Conservation (phyloP, 2,888 invertebrate genomes). For the Phoenoteleia sp. region DNA sequence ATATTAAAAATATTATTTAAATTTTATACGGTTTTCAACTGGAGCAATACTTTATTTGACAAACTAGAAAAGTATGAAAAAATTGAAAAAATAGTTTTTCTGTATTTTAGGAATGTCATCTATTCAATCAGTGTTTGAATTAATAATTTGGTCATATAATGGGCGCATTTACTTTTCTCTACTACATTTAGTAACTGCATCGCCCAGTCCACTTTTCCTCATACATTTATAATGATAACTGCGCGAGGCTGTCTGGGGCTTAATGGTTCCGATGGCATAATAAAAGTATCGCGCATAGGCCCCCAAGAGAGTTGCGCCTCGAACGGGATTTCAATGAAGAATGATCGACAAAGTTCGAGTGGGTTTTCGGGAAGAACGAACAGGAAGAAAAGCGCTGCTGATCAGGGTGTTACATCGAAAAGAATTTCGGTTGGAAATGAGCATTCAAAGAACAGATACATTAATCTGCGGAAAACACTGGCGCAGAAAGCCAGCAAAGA, state of each 20-base stretch:
- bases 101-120: too few species aligned
- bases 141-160: too few species aligned
- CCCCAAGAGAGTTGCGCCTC: constrained; percentile 32
- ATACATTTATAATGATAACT: constrained; percentile 59
- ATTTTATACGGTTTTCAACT: too few species aligned
- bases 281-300: constrained; percentile 53
- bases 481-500: too few species aligned
- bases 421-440: constrained; percentile 32
- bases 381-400: not conserved
- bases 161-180: too few species aligned
- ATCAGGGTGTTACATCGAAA: constrained; percentile 26
- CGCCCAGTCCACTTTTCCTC: constrained; percentile 35
- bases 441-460: constrained; percentile 7
- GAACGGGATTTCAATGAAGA: constrained; percentile 52
- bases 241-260: constrained; percentile 16
- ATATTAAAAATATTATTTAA: too few species aligned
- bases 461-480: constrained; percentile 1
- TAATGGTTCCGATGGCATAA: constrained; percentile 45
- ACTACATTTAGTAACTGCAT: constrained; percentile 26
- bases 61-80: too few species aligned
- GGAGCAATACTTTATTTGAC: too few species aligned
- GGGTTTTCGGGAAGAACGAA: constrained; percentile 19
- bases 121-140: too few species aligned
- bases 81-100: too few species aligned
- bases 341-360: constrained; percentile 50